Base-by-base conservation (phyloP, 2,888 invertebrate species). In the Cheilosia vernalis region DNA sequence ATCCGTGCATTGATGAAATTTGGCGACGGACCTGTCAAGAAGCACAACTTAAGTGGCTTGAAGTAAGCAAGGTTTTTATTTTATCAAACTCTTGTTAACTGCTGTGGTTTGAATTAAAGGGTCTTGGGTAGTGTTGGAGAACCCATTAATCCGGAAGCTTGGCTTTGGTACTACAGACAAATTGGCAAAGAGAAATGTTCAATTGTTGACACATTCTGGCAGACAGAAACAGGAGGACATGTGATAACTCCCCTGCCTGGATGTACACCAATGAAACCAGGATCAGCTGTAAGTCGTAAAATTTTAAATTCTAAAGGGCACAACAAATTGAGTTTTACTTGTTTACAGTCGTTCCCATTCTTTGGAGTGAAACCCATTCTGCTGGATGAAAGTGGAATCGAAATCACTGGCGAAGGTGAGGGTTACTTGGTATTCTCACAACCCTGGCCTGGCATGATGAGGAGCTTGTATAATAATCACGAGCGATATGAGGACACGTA, bases 361-460 rank as follows among this genome's bases (percentile, higher is more conserved):
- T 99, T 99, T 91, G 99, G 99, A 19, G 97, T 99, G 3, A 94
- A 96, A 87, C 97, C 99, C 10, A 95, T 94, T 33, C 92, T 99
- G 40, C 92, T 99, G 87, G 96, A 97, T 90, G 98, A 98, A 89
- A 95, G 95, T 72, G 99, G 99, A 2, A 94, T 94, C 89, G 95
- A 96, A 89, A 95, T 98, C 77, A 95, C 96, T 87, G 98, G 98
- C 0, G 95, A 96, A 87, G 98, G 97, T 24, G 98, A 99, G 92
- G 99, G 99, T 3, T 98, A 97, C 91, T 93, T 99, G 89, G 98
- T 98, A 42, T 99, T 99, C 92, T 93, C 96, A 44, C 94, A 95
- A 88, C 99, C 99, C 2, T 99, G 99, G 99, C 99, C 99, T 0
- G 98, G 99, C 88, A 97, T 99, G 93, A 98, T 99, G 98, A 94